These are phyloP conservation scores for Conistra vaccinii DNA, from an alignment of 2,888 invertebrate genomes.

Conservation along the genomic window DNA sequence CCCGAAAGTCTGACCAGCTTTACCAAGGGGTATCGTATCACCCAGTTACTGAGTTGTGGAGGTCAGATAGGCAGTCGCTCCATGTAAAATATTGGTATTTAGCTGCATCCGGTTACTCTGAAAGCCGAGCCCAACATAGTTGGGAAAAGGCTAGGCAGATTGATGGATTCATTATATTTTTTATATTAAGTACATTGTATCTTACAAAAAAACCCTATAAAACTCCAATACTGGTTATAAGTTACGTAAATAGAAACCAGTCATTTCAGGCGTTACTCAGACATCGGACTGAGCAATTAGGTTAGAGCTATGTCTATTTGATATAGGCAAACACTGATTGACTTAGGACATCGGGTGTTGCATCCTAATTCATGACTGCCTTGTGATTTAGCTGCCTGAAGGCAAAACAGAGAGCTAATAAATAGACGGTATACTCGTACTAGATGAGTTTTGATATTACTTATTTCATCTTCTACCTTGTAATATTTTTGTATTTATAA, in stretches of 20 bases:
- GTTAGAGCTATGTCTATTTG: slow-evolving; percentile 14
- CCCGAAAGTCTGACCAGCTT: no score
- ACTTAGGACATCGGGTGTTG: slow-evolving; percentile 11
- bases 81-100: no score
- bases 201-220: no score
- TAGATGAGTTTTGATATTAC: neutral
- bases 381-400: slow-evolving; percentile 6
- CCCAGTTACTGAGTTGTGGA: no score
- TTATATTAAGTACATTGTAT: no score
- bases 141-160: no score
- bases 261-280: slow-evolving; percentile 12
- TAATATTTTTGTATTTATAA: neutral
- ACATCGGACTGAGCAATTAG: slow-evolving; percentile 16
- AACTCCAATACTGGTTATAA: no score
- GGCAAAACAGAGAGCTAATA: neutral
- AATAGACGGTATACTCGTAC: neutral
- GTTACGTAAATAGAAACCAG: neutral
- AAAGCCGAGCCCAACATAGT: no score
- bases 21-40: no score
- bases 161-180: no score
- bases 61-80: no score
- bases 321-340: slow-evolving; percentile 24
- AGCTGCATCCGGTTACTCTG: no score
- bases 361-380: slow-evolving; percentile 16
- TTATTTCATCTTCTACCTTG: neutral